These are phyloP conservation scores for Urechis unicinctus DNA, from an alignment of 2,888 invertebrate species.

Conservation along the genomic window DNA sequence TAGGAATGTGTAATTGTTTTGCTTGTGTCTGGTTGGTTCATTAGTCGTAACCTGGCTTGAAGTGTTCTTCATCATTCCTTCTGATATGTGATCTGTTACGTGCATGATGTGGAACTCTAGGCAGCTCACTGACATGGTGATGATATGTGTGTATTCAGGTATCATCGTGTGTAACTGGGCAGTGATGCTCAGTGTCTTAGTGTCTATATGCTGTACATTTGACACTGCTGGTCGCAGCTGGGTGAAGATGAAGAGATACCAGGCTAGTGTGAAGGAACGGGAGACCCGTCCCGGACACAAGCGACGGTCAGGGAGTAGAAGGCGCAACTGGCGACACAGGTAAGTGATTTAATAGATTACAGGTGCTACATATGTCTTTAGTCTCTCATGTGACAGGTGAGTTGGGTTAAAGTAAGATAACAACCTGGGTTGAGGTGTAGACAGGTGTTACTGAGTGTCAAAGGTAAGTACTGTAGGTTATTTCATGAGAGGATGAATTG, in stretches of 20 bases:
- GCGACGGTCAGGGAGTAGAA: slow-evolving; percentile 68
- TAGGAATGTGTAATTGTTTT: too few species aligned
- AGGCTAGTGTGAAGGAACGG: slow-evolving; percentile 71
- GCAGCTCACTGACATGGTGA: too few species aligned
- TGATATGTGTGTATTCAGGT: too few species aligned
- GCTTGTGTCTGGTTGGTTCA: too few species aligned
- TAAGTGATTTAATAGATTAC: slow-evolving; percentile 36
- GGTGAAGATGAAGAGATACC: slow-evolving; percentile 85
- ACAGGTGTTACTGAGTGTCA: background rate
- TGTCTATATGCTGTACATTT: slow-evolving; percentile 79
- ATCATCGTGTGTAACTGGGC: slow-evolving; percentile 74
- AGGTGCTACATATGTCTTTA: too few species aligned
- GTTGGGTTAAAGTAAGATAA: too few species aligned
- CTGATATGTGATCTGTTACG: too few species aligned
- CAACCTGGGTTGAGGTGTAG: background rate
- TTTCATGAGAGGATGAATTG: too few species aligned
- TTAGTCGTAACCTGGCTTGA: too few species aligned
- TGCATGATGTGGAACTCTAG: too few species aligned
- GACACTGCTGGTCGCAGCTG: slow-evolving; percentile 81
- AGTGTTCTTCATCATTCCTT: too few species aligned
- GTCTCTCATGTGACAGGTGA: too few species aligned
- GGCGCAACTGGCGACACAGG: slow-evolving; percentile 77
- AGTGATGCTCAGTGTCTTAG: slow-evolving; percentile 62
- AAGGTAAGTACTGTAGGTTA: background rate
- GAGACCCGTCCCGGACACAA: slow-evolving; percentile 61